Evolutionary conservation across 2,888 invertebrate species (phyloP).

Genomic region (Sthenelais limicola): DNA sequence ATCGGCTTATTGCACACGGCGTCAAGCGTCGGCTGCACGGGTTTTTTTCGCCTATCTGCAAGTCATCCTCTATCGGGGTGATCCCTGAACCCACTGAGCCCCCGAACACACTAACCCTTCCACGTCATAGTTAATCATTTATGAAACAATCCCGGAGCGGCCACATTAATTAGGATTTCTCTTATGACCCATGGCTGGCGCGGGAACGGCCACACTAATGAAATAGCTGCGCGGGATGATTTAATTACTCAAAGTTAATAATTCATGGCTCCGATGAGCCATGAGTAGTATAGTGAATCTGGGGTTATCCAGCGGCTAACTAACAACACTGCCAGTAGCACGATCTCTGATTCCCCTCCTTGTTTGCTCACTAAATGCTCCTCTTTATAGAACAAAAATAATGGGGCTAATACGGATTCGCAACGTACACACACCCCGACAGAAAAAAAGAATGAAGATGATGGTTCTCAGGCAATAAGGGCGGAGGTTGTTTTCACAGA

Average conservation of each 20-base stretch:
- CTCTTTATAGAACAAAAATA: too few relatives aligned
- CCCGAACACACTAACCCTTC: not conserved
- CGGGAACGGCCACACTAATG: conserved; percentile 23
- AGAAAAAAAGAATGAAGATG: too few relatives aligned
- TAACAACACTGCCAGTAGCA: conserved; percentile 10
- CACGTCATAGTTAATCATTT: conserved; percentile 16
- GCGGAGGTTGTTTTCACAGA: too few relatives aligned
- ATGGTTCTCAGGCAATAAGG: too few relatives aligned
- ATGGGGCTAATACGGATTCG: too few relatives aligned
- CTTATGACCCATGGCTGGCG: conserved; percentile 4
- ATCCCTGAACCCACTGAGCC: conserved; percentile 9
- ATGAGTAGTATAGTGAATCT: conserved; percentile 23
- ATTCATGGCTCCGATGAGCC: not conserved
- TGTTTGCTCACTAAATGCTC: too few relatives aligned
- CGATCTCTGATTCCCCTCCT: too few relatives aligned
- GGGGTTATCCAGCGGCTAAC: not conserved
- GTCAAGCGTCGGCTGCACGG: too few relatives aligned
- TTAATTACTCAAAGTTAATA: conserved; percentile 22
- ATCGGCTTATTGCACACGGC: too few relatives aligned
- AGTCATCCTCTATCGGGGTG: too few relatives aligned
- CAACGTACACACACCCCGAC: too few relatives aligned
- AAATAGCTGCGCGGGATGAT: conserved; percentile 27
- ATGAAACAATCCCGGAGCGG: conserved; percentile 37
- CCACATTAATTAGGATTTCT: conserved; percentile 27
- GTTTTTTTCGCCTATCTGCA: too few relatives aligned